Base-by-base conservation (phyloP, 2,113 vertebrate species). In the Chrysemys picta region DNA sequence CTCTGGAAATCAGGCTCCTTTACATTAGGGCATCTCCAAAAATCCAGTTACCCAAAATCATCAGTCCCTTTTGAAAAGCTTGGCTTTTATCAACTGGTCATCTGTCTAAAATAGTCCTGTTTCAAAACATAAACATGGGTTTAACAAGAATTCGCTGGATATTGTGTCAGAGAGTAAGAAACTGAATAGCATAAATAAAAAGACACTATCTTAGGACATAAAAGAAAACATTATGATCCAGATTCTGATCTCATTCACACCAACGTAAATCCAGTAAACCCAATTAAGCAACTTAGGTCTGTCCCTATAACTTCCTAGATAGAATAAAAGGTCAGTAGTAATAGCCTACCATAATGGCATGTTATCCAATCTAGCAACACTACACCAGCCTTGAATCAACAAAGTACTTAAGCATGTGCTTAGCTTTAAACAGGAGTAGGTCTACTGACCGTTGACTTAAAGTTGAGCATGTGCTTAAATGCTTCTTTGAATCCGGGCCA, bases 51-150 rank as follows among this genome's bases (percentile, higher is more conserved):
- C 59, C 10, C 27, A 12, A 19, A 85, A 76, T 1, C 6, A 6
- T 27, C 50, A 0, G 0, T 0, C 54, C 53, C 29, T 89, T 69
- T 54, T 47, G 0, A 65, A 24, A 8, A 83, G 4, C 0, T 1
- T 42, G 0, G 31, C 27, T 83, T 56, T 21, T 50, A n/a, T 2
- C 49, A 11, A 1, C 49, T 3, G 94, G 89, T 95, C 93, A 84
- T 97, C 94, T 93, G 95, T 88, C 78, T 90, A 93, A 96, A 95
- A 96, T 94, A 94, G 54, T 89, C 0, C 82, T 53, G 6, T 1
- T 87, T 97, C 89, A 82, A 95, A 91, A 88, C 91, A 91, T 94
- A 95, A 47, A 65, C 62, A 85, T 8, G 4, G 16, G 13, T 88
- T 87, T 78, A 38, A 83, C 82, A 75, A 89, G 93, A 84, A 93